Conservation (phyloP, 2,113 vertebrate genomes). For the Balaenoptera acutorostrata region DNA sequence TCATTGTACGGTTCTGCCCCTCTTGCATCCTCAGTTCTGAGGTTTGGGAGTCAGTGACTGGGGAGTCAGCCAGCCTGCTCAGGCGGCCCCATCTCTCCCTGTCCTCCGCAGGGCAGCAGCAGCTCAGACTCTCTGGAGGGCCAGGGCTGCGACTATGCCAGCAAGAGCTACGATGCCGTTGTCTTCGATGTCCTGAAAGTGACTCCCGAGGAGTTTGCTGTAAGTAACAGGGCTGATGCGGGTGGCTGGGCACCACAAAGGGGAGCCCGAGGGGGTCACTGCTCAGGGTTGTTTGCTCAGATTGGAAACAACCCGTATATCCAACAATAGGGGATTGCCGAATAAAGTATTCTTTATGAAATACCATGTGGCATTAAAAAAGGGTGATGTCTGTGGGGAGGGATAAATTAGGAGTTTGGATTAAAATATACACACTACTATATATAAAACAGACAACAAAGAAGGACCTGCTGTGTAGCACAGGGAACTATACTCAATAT, state of each 20-base stretch:
- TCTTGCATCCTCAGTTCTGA: not conserved
- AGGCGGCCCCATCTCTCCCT: not conserved
- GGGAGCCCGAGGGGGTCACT: not conserved
- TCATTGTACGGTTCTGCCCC: rapidly evolving
- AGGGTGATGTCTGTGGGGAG: not conserved
- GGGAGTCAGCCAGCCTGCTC: not conserved
- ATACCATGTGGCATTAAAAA: not conserved
- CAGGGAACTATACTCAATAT: not conserved
- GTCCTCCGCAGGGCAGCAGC: slow-evolving; percentile 89
- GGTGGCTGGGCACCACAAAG: not conserved
- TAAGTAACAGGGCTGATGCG: slow-evolving; percentile 79
- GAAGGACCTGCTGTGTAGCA: not conserved
- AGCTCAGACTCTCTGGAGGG: slow-evolving; percentile 96
- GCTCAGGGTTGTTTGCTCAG: not conserved
- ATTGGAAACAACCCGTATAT: too few species aligned
- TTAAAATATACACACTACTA: too few species aligned
- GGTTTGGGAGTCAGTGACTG: not conserved
- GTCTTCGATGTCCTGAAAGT: slow-evolving; percentile 97
- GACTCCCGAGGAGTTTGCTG: slow-evolving; percentile 96
- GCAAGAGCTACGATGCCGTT: slow-evolving; percentile 96
- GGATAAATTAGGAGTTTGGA: not conserved
- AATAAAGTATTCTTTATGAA: not conserved
- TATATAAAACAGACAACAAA: not conserved
- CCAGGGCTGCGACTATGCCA: slow-evolving; percentile 90
- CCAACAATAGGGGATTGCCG: not conserved